phyloP scores from a whole-genome alignment of 1,140 invertebrate species.

The Formica selysi region DNA sequence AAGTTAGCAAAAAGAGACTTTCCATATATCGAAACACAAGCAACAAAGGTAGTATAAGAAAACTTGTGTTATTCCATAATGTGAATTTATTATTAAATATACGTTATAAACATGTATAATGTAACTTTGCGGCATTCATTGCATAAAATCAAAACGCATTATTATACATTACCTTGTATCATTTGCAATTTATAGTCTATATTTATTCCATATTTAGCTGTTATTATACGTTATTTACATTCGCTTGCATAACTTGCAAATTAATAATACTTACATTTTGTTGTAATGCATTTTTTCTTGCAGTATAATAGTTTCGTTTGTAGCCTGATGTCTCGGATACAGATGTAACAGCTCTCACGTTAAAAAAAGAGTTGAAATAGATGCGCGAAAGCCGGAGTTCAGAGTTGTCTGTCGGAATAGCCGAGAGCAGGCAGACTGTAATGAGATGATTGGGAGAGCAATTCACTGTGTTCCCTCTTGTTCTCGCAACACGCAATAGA shows the following conservation, averaged over 20 bases:
- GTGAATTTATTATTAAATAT: slow-evolving; percentile 3
- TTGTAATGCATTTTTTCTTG: not conserved
- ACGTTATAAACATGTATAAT: not conserved
- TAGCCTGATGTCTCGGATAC: not conserved
- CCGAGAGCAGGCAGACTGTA: slow-evolving; percentile 65
- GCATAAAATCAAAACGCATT: not conserved
- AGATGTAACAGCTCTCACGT: not conserved
- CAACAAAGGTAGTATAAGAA: not conserved
- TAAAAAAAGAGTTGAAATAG: slow-evolving; percentile 39
- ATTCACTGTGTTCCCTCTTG: slow-evolving; percentile 72
- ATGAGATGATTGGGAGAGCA: slow-evolving; percentile 79
- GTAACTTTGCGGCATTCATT: not conserved
- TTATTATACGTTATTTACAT: not conserved
- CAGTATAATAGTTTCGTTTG: not conserved
- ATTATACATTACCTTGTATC: not conserved
- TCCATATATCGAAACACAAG: not conserved
- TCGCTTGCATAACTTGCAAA: not conserved
- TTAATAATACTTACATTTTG: no score
- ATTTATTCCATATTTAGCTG: not conserved
- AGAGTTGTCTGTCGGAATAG: slow-evolving; percentile 42
- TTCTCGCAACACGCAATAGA: slow-evolving; percentile 68
- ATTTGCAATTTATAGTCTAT: not conserved
- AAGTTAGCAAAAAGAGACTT: not conserved
- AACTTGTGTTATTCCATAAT: not conserved
- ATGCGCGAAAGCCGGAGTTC: slow-evolving; percentile 56